phyloP scores from a whole-genome alignment of 2,113 vertebrate genomes.

The Corvus hawaiiensis region DNA sequence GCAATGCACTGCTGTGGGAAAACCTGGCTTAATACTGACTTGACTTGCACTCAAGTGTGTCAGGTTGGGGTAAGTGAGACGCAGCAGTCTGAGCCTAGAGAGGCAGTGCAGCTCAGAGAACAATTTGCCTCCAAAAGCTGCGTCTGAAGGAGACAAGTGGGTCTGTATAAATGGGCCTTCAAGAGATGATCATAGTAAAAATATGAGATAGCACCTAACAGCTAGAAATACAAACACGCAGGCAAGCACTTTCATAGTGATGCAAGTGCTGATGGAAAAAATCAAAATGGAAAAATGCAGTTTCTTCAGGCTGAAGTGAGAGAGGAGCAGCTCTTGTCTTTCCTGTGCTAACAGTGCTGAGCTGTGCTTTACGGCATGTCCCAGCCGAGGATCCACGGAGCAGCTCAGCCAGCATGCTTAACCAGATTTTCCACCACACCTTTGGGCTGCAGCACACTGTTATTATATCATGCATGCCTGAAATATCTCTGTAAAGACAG shows the following conservation, averaged over 20 bases:
- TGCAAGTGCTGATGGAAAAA: background rate
- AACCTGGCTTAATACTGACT: background rate
- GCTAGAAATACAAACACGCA: background rate
- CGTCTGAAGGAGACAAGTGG: background rate
- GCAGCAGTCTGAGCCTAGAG: background rate
- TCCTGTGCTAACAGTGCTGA: background rate
- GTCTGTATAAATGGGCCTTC: background rate
- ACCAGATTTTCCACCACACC: slow-evolving; percentile 14
- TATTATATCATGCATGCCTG: background rate
- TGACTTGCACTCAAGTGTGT: background rate
- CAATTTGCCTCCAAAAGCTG: background rate
- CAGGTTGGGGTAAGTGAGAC: background rate
- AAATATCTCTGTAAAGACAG: background rate
- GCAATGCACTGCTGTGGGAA: background rate
- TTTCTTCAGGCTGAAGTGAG: background rate
- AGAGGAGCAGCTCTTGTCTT: background rate
- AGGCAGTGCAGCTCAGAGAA: background rate
- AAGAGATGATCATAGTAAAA: background rate
- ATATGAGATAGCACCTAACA: background rate
- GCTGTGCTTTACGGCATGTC: background rate
- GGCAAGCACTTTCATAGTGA: accelerated
- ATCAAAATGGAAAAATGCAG: background rate
- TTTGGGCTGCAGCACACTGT: background rate
- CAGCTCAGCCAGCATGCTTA: background rate
- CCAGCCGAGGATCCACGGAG: background rate